Base-by-base conservation (phyloP, 2,888 invertebrate genomes). In the Frankliniella fusca region DNA sequence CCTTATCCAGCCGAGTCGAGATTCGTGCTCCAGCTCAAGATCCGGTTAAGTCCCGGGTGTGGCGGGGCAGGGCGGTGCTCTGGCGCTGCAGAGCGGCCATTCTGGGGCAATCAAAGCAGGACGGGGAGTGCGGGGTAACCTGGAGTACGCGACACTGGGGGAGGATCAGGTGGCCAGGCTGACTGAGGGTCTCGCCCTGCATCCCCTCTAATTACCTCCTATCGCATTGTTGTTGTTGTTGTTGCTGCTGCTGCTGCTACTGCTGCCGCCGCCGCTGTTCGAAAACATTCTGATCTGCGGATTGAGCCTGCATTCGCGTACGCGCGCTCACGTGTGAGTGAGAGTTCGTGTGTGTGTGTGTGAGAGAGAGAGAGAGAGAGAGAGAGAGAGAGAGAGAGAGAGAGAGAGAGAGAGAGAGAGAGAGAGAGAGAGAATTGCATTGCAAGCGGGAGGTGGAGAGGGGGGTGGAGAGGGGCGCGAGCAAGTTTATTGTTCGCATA, bases 401-500 rank as follows among this genome's bases (percentile, higher is more conserved):
- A 38, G 38, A 38, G 38, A 38, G 38, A 38, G 38, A 38, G 38
- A 38, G 38, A 38, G 38, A 38, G 38, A 38, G 38, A 38, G 38
- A 38, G 38, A 38, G 38, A 38, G 38, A 38, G 38, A 38, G 38
- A 38, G 38, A 38, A 38, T 38, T 38, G 38, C 38, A 38, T 38
- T 38, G 38, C 54, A 61, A 61, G 54, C n/a, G 10, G 54, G 70
- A 5, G 65, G 65, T 1, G 70, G 70, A 70, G 23, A n/a, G 70
- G 70, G 0, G 3, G 27, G 27, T 23, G 27, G 12, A 9, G 70
- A 27, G 27, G 70, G 70, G 70, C 23, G 70, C 20, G 54, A 20
- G 70, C 61, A 76, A 76, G 27, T 76, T 76, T 76, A 76, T 76
- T 76, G 70, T 76, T 27, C 70, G 27, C 70, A 27, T 76, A 27